Percentiles rank a stretch among this genome's conserved stretches.
Evolutionary conservation across 2,113 vertebrate genomes (phyloP).

Genomic region (Equus przewalskii): DNA sequence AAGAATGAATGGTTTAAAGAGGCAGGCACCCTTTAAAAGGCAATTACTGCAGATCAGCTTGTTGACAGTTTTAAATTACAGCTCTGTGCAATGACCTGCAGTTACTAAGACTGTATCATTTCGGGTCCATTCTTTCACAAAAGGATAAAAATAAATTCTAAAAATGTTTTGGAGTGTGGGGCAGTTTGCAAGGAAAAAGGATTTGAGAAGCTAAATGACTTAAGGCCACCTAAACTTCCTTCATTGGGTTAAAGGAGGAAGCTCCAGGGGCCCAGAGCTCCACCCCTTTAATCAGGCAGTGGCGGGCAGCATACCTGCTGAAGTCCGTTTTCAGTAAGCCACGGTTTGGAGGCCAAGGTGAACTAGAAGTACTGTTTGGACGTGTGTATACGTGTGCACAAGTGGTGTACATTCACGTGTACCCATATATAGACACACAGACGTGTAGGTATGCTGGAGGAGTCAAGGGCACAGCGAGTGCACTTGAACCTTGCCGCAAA

Average conservation of each 20-base stretch:
- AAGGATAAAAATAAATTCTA: constrained; percentile 52
- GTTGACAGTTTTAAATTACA: constrained; percentile 91
- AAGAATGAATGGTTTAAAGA: constrained; percentile 79
- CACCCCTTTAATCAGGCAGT: constrained; percentile 74
- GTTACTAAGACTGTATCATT: constrained; percentile 83
- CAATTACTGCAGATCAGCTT: constrained; percentile 90
- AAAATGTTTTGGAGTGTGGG: neutral
- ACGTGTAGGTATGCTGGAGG: neutral
- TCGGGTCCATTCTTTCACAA: constrained; percentile 46
- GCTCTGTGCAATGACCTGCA: constrained; percentile 77
- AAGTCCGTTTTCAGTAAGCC: constrained; percentile 4
- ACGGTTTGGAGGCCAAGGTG: constrained; percentile 33
- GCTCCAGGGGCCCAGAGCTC: neutral
- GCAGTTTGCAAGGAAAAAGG: neutral
- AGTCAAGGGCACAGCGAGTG: neutral
- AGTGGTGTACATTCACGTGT: neutral
- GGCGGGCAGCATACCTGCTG: constrained; percentile 38
- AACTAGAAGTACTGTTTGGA: neutral
- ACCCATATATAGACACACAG: neutral
- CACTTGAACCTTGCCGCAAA: neutral
- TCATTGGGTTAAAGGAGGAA: constrained; percentile 33
- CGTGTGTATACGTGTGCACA: constrained; percentile 36
- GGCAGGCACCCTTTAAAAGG: constrained; percentile 87
- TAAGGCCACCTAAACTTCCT: neutral
- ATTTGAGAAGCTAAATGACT: neutral